Evolutionary conservation across 2,888 invertebrate species (phyloP), one percentile per base, ranked within the genome.

Genomic region (Temnothorax ravouxi): DNA sequence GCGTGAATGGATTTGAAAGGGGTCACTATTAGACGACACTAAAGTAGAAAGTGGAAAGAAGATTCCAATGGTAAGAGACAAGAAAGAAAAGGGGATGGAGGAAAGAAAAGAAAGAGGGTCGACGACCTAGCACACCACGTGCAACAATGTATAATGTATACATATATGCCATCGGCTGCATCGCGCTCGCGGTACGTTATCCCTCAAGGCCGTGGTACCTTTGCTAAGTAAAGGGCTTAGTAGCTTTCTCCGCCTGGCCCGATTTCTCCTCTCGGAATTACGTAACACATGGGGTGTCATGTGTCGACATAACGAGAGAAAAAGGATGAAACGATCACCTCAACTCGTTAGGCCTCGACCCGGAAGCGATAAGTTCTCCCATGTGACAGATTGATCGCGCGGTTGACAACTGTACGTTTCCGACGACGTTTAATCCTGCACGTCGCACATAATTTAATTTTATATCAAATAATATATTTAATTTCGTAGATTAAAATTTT

Each of bases 181-280:
- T 54, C 50, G 34, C 38, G 15, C 47, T 25, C 25, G 38, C 50
- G 15, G 69, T 71, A 67, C 76, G 72, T 74, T 86, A 80, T 62
- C 50, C 83, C 81, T 84, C 86, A 88, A 87, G 88, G 90, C 75
- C 88, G 76, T n/a, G 41, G 66, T 38, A n/a, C 64, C 69, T 64
- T 74, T 11, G 75, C 50, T 54, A 72, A 41, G 47, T 62, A 41
- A 67, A 79, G 83, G 75, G 80, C 64, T 52, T 69, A 69, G 52
- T 82, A 84, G 76, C 85, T 89, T 88, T 85, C 86, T 86, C 84
- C 86, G 84, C 77, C 71, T 82, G 67, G 41, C 84, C 67, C 77
- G 69, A 56, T 44, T 87, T 50, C 77, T 64, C 64, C 41, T 38
- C 15, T 38, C 15, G 8, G n/a, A 6, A 56, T 84, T 86, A 59